phyloP scores from a whole-genome alignment of 2,797 vertebrate species.

The Nyctalus aviator region DNA sequence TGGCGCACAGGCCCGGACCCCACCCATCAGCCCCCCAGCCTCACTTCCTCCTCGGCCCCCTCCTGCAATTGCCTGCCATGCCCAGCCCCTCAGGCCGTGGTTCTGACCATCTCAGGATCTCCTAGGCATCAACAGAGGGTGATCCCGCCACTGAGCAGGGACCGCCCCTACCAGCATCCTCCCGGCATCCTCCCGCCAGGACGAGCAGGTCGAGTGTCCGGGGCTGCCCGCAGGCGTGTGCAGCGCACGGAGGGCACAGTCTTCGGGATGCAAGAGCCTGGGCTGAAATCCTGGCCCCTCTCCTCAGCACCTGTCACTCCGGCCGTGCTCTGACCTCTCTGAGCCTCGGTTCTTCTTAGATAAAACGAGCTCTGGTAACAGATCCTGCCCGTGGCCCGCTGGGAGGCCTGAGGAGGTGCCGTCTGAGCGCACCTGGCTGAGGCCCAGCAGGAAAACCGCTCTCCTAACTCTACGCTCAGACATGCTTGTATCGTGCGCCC shows the following conservation, averaged over 20 bases:
- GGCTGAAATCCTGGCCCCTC: background rate
- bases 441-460: background rate
- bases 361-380: fast-evolving
- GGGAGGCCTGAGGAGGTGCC: background rate
- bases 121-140: background rate
- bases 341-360: background rate
- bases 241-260: background rate
- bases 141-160: fast-evolving
- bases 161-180: fast-evolving
- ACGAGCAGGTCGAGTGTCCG: fast-evolving
- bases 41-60: background rate
- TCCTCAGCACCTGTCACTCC: background rate
- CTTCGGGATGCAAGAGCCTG: fast-evolving
- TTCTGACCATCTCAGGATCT: background rate
- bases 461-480: background rate
- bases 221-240: background rate
- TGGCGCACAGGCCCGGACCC: fast-evolving
- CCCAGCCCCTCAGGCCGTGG: fast-evolving
- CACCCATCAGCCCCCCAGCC: fast-evolving
- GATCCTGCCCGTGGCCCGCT: background rate
- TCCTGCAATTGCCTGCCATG: background rate
- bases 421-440: fast-evolving
- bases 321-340: background rate
- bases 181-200: background rate
- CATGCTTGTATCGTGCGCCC: fast-evolving